These are phyloP conservation scores for Caenorhabditis sp. DNA, from an alignment of 2,888 invertebrate species.

Conservation along the genomic window DNA sequence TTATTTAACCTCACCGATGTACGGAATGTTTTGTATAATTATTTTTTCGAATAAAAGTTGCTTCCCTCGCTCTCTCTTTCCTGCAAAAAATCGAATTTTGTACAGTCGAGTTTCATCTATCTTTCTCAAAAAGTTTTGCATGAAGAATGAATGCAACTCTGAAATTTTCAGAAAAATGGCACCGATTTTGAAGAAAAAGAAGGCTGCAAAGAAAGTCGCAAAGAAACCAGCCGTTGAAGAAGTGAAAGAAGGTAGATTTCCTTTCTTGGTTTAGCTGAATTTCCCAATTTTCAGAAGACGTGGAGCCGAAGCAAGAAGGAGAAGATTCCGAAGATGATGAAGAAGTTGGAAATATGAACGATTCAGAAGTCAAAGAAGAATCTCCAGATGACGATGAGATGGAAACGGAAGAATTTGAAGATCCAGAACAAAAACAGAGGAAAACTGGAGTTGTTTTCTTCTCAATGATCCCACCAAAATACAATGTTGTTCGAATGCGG, in stretches of 20 bases:
- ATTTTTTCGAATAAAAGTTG: too few species aligned
- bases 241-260: conserved; percentile 18
- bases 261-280: neutral
- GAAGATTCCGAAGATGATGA: conserved; percentile 23
- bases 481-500: conserved; percentile 74
- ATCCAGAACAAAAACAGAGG: conserved; percentile 68
- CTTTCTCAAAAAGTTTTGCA: neutral
- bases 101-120: too few species aligned
- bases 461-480: conserved; percentile 79
- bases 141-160: neutral
- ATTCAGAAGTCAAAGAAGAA: conserved; percentile 38
- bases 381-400: conserved; percentile 35
- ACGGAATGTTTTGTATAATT: neutral
- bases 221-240: conserved; percentile 22
- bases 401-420: conserved; percentile 48
- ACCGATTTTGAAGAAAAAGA: conserved; percentile 48
- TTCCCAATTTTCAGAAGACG: conserved; percentile 4
- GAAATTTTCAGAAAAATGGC: conserved; percentile 34
- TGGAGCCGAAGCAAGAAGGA: conserved; percentile 33
- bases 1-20: neutral
- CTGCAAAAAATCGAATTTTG: too few species aligned
- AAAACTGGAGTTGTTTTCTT: conserved; percentile 78
- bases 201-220: conserved; percentile 12
- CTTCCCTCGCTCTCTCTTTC: too few species aligned
- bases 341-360: conserved; percentile 20